A percentile compares a stretch with the other conserved stretches of the same genome.
These are phyloP conservation scores for Bolinopsis microptera DNA, from an alignment of 37 sponge, comb jelly and placozoan genomes.

Conservation along the genomic window DNA sequence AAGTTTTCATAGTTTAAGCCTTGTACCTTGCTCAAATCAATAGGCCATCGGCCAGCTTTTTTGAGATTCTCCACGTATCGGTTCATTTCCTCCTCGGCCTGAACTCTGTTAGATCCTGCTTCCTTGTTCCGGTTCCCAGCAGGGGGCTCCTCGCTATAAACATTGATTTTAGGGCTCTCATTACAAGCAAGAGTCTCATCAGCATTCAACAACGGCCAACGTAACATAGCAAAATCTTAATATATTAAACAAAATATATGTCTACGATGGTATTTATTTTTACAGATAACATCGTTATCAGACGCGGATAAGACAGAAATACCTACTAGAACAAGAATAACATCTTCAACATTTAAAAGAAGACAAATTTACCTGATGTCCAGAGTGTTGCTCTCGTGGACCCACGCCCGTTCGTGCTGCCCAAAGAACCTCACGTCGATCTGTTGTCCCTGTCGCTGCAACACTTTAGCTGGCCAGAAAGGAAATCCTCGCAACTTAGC, in stretches of 20 bases:
- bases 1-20: too few species aligned
- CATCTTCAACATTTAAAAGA: too few species aligned
- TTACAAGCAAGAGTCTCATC: neutral
- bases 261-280: too few species aligned
- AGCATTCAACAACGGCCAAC: neutral
- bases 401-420: slow-evolving; percentile 75
- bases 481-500: slow-evolving; percentile 93
- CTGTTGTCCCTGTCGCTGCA: slow-evolving; percentile 78
- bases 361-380: neutral
- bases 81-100: slow-evolving; percentile 56
- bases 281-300: too few species aligned
- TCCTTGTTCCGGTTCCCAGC: slow-evolving; percentile 57
- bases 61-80: slow-evolving; percentile 28
- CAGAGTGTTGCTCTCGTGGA: slow-evolving; percentile 43
- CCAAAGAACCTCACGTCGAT: slow-evolving; percentile 97
- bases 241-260: neutral
- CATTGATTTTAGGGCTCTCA: neutral
- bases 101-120: neutral
- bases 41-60: slow-evolving; percentile 11
- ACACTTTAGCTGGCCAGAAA: slow-evolving; percentile 92
- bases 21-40: slow-evolving; percentile 4
- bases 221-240: neutral
- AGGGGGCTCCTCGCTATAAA: slow-evolving; percentile 28
- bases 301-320: too few species aligned
- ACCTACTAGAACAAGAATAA: too few species aligned